Base-by-base conservation (phyloP, 2,113 vertebrate species). In the Coreoperca whiteheadi region DNA sequence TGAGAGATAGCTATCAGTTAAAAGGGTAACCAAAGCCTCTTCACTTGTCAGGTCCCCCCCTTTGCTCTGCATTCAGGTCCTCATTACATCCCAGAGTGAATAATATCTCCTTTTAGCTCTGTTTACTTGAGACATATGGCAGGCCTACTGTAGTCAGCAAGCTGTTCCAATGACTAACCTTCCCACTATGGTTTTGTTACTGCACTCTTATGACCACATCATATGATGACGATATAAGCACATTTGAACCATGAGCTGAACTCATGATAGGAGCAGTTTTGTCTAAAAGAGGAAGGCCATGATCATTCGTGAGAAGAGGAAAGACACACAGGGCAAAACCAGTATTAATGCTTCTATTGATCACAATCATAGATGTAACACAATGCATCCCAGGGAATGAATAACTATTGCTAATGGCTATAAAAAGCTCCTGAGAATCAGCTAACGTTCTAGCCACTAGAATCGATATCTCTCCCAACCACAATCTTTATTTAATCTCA, bases 1-100 rank as follows among this genome's bases (percentile, higher is more conserved):
- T 90, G 82, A 90, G 88, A 93, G 94, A 94, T 94, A 75, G 82
- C 87, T 81, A 94, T 94, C 94, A 90, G 90, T 94, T 91, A 92
- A 94, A 92, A 92, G 82, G 86, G 94, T 94, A 94, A 94, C 94
- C 79, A 88, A 92, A 94, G 82, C 91, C 88, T 78, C 83, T 75
- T 83, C 72, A 68, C 87, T 93, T 74, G 85, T 88, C 56, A 16
- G 53, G 41, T 34, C 48, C 67, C 82, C 75, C 70, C 75, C 46
- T 82, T 56, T 77, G n/a, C 74, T 76, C 67, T 53, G 0, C 51
- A 54, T 88, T 87, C 71, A 72, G 43, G 72, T 83, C 81, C 34
- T 81, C 61, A 76, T 89, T 85, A 85, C 65, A 60, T 85, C 84
- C 76, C 87, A 37, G 65, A 61, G 88, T 84, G 86, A 87, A 91